Conservation (phyloP, 2,113 vertebrate genomes). For the Eudyptes chrysolophus region DNA sequence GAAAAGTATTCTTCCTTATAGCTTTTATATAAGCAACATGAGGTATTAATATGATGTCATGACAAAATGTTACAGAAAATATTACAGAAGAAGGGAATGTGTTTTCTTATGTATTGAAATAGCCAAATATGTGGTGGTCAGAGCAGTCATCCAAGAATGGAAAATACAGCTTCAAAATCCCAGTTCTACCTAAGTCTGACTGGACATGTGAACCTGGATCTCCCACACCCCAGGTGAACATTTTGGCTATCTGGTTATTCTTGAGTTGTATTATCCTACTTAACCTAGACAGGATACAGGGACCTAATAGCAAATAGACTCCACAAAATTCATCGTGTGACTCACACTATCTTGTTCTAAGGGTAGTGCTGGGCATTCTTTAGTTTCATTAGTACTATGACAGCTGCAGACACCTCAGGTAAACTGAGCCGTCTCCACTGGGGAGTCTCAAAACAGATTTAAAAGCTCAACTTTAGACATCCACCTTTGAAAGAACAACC, state of each 20-base stretch:
- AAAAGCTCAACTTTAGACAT: neutral
- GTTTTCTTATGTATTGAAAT: neutral
- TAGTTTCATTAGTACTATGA: neutral
- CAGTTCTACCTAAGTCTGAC: neutral
- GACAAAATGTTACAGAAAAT: neutral
- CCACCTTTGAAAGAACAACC: neutral
- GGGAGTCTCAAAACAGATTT: neutral
- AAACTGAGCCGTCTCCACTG: neutral
- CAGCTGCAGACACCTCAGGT: neutral
- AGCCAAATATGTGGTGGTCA: neutral
- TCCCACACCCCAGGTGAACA: neutral
- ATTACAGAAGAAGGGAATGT: neutral
- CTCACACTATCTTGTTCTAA: neutral
- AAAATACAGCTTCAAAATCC: neutral
- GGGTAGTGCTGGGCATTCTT: neutral
- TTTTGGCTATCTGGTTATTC: neutral
- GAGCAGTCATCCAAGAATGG: neutral
- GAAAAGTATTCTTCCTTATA: neutral
- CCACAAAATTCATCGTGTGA: neutral
- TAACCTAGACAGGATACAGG: neutral
- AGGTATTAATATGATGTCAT: neutral
- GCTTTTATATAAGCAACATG: neutral
- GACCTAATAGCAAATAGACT: neutral
- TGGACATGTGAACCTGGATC: neutral
- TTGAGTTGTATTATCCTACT: neutral